These are phyloP conservation scores for Hyposoter didymator DNA, from an alignment of 2,888 invertebrate genomes.

Conservation along the genomic window DNA sequence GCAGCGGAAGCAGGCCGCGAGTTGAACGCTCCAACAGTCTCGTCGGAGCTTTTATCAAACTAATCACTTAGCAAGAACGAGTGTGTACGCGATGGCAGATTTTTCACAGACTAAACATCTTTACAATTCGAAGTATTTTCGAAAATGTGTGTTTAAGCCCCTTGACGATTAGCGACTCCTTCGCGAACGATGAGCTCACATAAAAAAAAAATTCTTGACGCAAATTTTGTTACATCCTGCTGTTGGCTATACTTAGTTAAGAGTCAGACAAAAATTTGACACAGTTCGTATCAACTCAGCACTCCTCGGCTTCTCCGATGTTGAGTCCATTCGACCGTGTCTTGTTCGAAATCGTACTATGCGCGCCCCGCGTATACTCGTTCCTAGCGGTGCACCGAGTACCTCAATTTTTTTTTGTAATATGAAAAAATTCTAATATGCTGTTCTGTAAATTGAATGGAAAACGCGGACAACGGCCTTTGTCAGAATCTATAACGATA, in stretches of 20 bases:
- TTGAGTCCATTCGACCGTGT: background rate
- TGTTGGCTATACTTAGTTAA: background rate
- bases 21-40: background rate
- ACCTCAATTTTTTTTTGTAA: background rate
- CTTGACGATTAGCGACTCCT: background rate
- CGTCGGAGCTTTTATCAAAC: background rate
- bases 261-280: background rate
- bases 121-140: background rate
- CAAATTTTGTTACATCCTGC: background rate
- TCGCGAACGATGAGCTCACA: background rate
- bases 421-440: too few species aligned
- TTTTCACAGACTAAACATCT: background rate
- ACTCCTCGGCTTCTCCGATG: background rate
- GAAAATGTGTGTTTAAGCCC: background rate
- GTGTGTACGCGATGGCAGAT: background rate
- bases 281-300: background rate
- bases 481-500: too few species aligned
- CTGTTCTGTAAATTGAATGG: too few species aligned
- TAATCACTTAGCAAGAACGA: background rate
- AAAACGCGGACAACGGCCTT: too few species aligned
- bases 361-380: background rate
- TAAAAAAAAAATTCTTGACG: background rate
- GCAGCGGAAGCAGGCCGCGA: background rate
- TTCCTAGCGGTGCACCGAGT: background rate
- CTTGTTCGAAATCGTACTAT: background rate